Evolutionary conservation across 2,888 invertebrate species (phyloP).

Genomic region (Pardosa pseudoannulata): DNA sequence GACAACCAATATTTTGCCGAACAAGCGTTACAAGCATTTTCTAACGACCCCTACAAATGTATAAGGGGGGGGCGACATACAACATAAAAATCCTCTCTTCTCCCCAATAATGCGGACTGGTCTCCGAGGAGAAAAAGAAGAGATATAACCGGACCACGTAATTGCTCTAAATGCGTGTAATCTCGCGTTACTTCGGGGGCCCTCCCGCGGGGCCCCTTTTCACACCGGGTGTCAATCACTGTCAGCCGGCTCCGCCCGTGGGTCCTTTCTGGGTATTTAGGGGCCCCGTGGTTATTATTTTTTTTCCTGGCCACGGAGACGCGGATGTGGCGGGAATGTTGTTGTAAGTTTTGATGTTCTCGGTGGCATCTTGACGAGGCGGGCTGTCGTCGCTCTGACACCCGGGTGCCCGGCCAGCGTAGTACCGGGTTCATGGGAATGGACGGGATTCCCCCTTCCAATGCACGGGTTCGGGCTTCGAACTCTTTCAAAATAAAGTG

Average conservation of each 20-base stretch:
- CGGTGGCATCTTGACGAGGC: constrained; percentile 30
- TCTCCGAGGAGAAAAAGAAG: neutral
- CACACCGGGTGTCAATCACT: constrained; percentile 47
- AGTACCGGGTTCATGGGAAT: constrained; percentile 17
- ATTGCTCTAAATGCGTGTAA: constrained; percentile 70
- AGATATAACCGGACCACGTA: constrained; percentile 23
- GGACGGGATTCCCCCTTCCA: neutral
- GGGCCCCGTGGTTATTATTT: constrained; percentile 40
- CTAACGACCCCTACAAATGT: neutral
- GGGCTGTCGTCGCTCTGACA: constrained; percentile 20
- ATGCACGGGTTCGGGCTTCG: no score
- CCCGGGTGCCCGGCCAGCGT: no score
- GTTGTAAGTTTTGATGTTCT: constrained; percentile 41
- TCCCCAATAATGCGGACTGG: neutral
- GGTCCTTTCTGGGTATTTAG: constrained; percentile 51
- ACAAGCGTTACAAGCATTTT: neutral
- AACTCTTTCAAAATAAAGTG: no score
- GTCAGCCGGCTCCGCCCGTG: constrained; percentile 52
- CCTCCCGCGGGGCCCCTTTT: constrained; percentile 44
- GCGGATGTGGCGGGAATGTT: constrained; percentile 41
- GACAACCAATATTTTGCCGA: constrained; percentile 8
- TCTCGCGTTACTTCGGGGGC: constrained; percentile 41
- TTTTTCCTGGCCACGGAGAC: constrained; percentile 4
- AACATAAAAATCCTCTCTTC: neutral
- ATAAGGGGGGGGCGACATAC: neutral